phyloP scores from a whole-genome alignment of 2,797 vertebrate species.

The Poeciliopsis infans region DNA sequence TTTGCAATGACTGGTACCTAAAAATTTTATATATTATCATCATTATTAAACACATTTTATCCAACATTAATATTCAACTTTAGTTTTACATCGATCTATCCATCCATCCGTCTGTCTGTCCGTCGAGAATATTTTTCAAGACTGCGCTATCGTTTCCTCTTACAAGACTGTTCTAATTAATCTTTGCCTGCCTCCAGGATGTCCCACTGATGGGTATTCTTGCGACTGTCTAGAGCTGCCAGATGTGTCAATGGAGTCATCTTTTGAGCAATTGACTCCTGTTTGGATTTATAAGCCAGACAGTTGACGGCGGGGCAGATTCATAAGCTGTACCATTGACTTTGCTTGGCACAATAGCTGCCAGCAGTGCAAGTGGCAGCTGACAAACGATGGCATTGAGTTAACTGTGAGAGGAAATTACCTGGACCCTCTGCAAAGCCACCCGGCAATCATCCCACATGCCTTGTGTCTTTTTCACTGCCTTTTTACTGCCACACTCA shows the following conservation, averaged over 20 bases:
- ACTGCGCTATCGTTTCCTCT: too few species aligned
- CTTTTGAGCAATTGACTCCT: constrained; percentile 69
- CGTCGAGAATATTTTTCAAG: too few species aligned
- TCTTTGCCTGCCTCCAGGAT: constrained; percentile 36
- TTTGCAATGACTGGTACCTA: too few species aligned
- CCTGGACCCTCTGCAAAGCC: constrained; percentile 63
- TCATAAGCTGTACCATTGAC: constrained; percentile 80
- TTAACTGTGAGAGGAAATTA: constrained; percentile 80
- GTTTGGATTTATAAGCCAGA: constrained; percentile 75
- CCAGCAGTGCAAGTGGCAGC: constrained; percentile 72
- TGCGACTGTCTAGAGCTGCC: constrained; percentile 64
- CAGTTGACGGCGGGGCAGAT: constrained; percentile 76
- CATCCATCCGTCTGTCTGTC: too few species aligned
- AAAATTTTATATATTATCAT: too few species aligned
- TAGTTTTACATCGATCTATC: background rate
- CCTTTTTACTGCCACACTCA: constrained; percentile 78
- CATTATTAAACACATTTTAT: too few species aligned
- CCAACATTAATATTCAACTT: too few species aligned
- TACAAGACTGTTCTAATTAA: constrained; percentile 26
- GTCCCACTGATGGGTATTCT: constrained; percentile 45
- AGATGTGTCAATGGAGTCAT: constrained; percentile 72
- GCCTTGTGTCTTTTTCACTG: constrained; percentile 65
- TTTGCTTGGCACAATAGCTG: constrained; percentile 80
- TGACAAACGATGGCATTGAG: constrained; percentile 77
- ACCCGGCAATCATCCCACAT: constrained; percentile 75